Evolutionary conservation across 2,113 vertebrate species (phyloP).

Genomic region (Paracyprichromis sp.): DNA sequence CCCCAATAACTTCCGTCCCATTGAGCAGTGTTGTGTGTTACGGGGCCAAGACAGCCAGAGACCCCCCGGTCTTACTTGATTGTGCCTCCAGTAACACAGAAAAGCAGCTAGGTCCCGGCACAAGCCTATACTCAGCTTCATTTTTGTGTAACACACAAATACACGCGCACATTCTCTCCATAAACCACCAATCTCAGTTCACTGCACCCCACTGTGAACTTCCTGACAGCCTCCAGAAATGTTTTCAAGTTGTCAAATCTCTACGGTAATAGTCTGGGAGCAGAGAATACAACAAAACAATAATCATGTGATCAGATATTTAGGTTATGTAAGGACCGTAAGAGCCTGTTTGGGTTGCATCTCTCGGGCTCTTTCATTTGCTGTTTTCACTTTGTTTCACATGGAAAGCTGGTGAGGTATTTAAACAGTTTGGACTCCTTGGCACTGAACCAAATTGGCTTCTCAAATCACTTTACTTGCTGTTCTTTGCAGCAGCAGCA

Average conservation of each 20-base stretch:
- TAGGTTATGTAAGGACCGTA: conserved; percentile 20
- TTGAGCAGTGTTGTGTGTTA: conserved; percentile 70
- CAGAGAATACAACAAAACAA: conserved; percentile 59
- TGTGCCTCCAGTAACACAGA: conserved; percentile 86
- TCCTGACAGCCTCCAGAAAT: conserved; percentile 82
- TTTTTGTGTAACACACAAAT: conserved; percentile 21
- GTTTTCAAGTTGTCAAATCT: conserved; percentile 83
- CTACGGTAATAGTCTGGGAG: conserved; percentile 83
- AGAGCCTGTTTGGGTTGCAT: conserved; percentile 11
- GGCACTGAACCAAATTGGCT: background rate
- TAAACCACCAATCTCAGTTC: conserved; percentile 77
- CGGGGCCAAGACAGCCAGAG: conserved; percentile 70
- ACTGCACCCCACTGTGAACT: conserved; percentile 74
- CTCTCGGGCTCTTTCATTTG: background rate
- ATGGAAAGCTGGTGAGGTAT: background rate
- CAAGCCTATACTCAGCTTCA: conserved; percentile 25
- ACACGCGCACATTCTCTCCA: background rate
- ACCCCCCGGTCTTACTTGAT: conserved; percentile 80
- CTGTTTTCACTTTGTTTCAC: conserved; percentile 9
- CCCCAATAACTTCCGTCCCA: conserved; percentile 82
- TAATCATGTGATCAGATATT: conserved; percentile 48
- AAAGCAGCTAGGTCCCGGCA: conserved; percentile 78
- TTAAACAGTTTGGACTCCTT: conserved; percentile 1
- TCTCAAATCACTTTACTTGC: background rate
- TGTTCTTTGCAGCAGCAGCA: background rate